Base-by-base conservation (phyloP, 2,113 vertebrate genomes). In the Halcyon malimbica region DNA sequence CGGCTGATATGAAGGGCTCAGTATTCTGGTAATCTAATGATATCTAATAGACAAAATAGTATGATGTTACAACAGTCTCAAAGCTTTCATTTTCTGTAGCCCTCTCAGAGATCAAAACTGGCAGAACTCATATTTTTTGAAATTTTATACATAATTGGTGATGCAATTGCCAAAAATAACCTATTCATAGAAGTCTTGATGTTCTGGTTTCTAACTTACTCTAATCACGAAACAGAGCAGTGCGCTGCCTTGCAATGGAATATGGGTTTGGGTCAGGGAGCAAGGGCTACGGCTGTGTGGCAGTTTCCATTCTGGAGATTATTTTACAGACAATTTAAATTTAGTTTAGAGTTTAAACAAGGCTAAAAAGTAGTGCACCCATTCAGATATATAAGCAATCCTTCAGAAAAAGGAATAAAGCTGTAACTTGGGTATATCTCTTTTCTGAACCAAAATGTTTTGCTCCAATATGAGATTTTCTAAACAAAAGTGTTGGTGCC, bases 91-190 rank as follows among this genome's bases (percentile, higher is more conserved):
- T 97, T 97, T 95, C 89, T 96, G 76, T 93, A 94, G 96, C 29
- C 62, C 59, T 96, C 94, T 96, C 81, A 77, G 78, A 97, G 94
- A 97, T 97, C 89, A 95, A 51, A 96, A 96, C 87, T 94, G 89
- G 80, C 88, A 96, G 89, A 94, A 94, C 91, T 96, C 97, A 98
- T 95, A 97, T 96, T 98, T 97, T 95, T 96, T 97, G 94, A 97
- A 97, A 97, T 97, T 96, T 96, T 97, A 97, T 97, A 96, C 97
- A 97, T 97, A 98, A 98, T 97, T 94, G 94, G 96, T 96, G 97
- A 97, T 87, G 97, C 88, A 93, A 96, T 96, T 97, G 97, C 97
- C 98, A 98, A 97, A 97, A 96, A 97, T 98, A 98, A 96, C 93
- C 95, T 94, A 95, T 97, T 97, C 97, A 95, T 93, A 97, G 83